Evolutionary conservation across 1,140 invertebrate species (phyloP).

Genomic region (Pomacea maculata): DNA sequence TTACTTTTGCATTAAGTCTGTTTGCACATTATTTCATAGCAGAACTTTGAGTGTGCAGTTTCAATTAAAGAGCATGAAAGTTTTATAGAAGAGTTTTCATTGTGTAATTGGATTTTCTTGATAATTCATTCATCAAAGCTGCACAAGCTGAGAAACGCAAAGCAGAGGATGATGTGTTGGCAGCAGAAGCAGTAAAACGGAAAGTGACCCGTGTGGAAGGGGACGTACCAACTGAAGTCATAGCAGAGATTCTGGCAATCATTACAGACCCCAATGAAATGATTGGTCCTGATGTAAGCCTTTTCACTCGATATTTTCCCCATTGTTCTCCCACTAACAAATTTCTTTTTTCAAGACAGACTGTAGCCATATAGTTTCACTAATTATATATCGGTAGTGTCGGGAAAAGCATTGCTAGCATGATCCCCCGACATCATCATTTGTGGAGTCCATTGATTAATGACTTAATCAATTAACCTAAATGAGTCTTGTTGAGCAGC

Average conservation of each 20-base stretch:
- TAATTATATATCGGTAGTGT: neutral
- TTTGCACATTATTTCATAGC: too few species aligned
- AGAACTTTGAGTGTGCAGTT: too few species aligned
- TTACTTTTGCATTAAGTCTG: too few species aligned
- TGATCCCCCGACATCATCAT: too few species aligned
- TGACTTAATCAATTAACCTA: too few species aligned
- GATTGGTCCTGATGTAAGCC: conserved; percentile 80
- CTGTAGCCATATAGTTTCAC: neutral
- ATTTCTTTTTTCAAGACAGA: neutral
- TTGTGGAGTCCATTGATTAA: too few species aligned
- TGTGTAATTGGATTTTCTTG: conserved; percentile 6
- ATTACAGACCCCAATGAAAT: conserved; percentile 81
- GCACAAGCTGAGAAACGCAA: conserved; percentile 28
- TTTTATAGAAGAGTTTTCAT: neutral
- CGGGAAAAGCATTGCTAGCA: neutral
- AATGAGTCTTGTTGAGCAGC: too few species aligned
- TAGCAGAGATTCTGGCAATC: conserved; percentile 79
- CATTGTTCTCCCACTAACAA: neutral
- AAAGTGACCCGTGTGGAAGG: conserved; percentile 59
- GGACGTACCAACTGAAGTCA: conserved; percentile 72
- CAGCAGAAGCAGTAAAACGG: neutral
- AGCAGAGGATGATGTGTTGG: conserved; percentile 27
- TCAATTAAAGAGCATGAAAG: too few species aligned
- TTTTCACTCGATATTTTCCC: neutral
- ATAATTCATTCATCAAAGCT: neutral